phyloP scores from a whole-genome alignment of 2,888 invertebrate species.

The Tryphoninae sp. region DNA sequence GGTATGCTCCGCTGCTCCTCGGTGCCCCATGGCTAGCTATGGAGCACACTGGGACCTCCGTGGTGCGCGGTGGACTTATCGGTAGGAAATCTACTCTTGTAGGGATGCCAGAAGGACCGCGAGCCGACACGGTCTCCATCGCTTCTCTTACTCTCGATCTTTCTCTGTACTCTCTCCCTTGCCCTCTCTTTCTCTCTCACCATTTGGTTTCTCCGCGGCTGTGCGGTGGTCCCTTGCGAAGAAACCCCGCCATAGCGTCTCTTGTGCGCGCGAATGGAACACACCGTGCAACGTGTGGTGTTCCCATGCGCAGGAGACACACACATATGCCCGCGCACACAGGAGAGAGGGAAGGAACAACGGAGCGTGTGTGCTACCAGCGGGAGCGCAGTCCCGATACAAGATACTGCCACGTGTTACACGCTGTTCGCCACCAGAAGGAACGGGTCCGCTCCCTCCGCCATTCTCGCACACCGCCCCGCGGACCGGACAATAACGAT shows the following conservation, averaged over 20 bases:
- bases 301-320: constrained; percentile 37
- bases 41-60: constrained; percentile 75
- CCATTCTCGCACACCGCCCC: constrained; percentile 69
- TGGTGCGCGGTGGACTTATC: constrained; percentile 78
- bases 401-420: constrained; percentile 81
- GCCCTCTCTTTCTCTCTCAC: constrained; percentile 28
- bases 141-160: constrained; percentile 60
- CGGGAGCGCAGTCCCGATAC: constrained; percentile 79
- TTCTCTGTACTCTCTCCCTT: constrained; percentile 39
- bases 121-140: constrained; percentile 66
- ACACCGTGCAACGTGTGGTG: constrained; percentile 39
- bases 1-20: constrained; percentile 38
- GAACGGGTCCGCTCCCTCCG: constrained; percentile 71
- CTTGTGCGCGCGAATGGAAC: constrained; percentile 54
- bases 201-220: constrained; percentile 34
- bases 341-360: constrained; percentile 66
- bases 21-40: constrained; percentile 64
- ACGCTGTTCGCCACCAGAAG: constrained; percentile 81
- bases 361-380: constrained; percentile 76
- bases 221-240: constrained; percentile 58
- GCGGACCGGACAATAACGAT: constrained; percentile 67
- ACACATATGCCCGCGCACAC: constrained; percentile 13
- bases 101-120: constrained; percentile 74
- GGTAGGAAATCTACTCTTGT: constrained; percentile 79
- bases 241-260: constrained; percentile 53